Percentiles rank a stretch among this genome's conserved stretches.
phyloP scores from a whole-genome alignment of 2,113 vertebrate genomes.

The Sinocyclocheilus anophthalmus region DNA sequence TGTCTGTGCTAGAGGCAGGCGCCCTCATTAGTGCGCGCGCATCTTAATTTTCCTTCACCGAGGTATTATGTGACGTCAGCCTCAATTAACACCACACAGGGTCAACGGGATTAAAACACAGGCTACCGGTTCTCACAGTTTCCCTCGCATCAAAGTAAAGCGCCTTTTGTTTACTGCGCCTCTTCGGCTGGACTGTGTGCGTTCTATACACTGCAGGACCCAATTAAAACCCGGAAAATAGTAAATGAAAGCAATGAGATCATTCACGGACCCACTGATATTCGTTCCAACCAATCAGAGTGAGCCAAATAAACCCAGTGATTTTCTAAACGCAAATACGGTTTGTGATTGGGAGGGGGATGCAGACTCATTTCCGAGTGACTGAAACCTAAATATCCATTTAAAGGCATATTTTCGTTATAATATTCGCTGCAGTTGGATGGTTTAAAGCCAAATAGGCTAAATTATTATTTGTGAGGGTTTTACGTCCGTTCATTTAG shows the following conservation, averaged over 20 bases:
- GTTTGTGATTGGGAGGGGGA: background rate
- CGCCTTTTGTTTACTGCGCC: slow-evolving; percentile 47
- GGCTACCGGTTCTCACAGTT: slow-evolving; percentile 35
- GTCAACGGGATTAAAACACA: slow-evolving; percentile 37
- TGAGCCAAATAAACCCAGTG: background rate
- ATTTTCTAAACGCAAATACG: slow-evolving; percentile 32
- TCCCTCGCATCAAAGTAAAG: slow-evolving; percentile 45
- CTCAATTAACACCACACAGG: slow-evolving; percentile 31
- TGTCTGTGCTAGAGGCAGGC: background rate
- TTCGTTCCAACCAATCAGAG: slow-evolving; percentile 33
- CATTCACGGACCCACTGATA: slow-evolving; percentile 21
- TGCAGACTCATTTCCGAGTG: background rate
- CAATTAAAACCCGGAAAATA: slow-evolving; percentile 55
- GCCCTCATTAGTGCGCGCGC: slow-evolving; percentile 46
- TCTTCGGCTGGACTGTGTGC: slow-evolving; percentile 36
- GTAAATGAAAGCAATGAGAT: slow-evolving; percentile 46
- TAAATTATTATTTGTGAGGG: background rate
- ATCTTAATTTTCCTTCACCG: slow-evolving; percentile 21
- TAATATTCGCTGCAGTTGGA: background rate
- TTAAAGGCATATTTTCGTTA: slow-evolving; percentile 5
- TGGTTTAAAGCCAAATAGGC: background rate
- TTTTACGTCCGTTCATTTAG: background rate
- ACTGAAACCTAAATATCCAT: background rate
- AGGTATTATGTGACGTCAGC: slow-evolving; percentile 51
- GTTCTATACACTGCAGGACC: slow-evolving; percentile 41